Conservation (phyloP, 2,113 vertebrate species). For the Lichenostomus cassidix region DNA sequence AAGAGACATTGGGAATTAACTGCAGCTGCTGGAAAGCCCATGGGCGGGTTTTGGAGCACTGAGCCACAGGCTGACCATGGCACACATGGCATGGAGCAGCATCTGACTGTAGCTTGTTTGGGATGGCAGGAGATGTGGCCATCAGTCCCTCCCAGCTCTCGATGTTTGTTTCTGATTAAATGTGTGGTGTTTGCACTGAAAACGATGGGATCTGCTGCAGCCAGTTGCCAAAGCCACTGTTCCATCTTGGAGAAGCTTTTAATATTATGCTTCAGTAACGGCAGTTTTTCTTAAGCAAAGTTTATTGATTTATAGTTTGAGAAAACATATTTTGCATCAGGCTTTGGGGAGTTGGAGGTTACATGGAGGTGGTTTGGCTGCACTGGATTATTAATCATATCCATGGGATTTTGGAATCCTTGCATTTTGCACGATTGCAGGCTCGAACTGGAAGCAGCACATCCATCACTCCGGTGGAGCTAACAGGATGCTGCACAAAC, state of each 20-base stretch:
- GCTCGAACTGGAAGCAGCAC: background rate
- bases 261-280: slow-evolving; percentile 18
- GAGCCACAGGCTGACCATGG: background rate
- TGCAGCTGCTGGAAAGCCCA: background rate
- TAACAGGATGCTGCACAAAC: background rate
- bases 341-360: slow-evolving; percentile 29
- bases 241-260: background rate
- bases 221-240: background rate
- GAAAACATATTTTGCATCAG: slow-evolving; percentile 8
- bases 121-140: background rate
- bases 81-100: background rate
- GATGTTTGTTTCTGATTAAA: background rate
- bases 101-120: background rate
- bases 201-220: background rate
- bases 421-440: background rate
- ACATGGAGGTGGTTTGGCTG: slow-evolving; percentile 33
- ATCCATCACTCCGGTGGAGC: background rate
- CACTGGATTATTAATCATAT: background rate
- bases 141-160: background rate
- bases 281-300: slow-evolving; percentile 39
- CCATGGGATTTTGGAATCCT: background rate
- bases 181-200: accelerated
- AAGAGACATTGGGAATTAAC: background rate
- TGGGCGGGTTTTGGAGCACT: background rate
- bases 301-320: slow-evolving; percentile 49